Percentiles rank a stretch among this genome's conserved stretches.
Conservation (phyloP, 1,140 invertebrate species). For the Alviniconcha marisindica region DNA sequence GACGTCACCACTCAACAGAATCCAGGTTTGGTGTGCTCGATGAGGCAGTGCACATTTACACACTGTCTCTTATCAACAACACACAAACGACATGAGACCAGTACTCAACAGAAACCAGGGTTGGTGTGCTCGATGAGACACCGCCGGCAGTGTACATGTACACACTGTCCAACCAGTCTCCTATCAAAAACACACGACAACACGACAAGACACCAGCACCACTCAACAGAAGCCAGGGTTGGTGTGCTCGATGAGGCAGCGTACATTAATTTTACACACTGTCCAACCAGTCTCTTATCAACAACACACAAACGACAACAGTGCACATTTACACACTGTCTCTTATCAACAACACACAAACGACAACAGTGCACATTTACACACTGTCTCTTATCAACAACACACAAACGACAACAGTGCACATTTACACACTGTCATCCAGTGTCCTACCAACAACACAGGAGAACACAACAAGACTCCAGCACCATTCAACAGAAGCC, state of each 20-base stretch:
- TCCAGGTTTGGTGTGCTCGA: background rate
- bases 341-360: no score
- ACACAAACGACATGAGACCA: background rate
- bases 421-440: no score
- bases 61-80: background rate
- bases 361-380: no score
- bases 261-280: no score
- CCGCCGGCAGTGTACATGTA: no score
- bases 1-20: background rate
- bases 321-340: no score
- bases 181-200: no score
- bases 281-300: background rate
- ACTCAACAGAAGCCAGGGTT: constrained; percentile 86
- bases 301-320: no score
- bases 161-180: background rate
- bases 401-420: no score
- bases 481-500: constrained; percentile 79
- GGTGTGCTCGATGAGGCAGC: constrained; percentile 95
- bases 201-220: background rate
- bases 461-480: background rate
- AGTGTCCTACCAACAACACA: no score
- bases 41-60: no score
- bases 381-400: no score
- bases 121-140: background rate
- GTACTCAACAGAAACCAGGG: background rate